Evolutionary conservation across 2,888 invertebrate species (phyloP), one percentile per base, ranked within the genome.

Genomic region (Achlya flavicornis): DNA sequence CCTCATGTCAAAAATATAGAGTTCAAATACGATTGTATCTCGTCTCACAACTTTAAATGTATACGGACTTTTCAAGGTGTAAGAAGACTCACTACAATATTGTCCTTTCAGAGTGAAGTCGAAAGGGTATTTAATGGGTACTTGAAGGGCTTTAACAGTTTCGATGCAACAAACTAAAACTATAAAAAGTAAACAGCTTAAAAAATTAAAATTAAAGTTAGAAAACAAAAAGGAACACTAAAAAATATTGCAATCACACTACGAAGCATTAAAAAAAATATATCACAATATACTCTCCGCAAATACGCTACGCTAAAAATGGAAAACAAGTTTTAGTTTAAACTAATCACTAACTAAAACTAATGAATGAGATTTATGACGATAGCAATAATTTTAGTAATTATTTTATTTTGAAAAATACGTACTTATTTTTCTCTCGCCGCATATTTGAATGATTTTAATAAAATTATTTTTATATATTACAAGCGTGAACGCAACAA

Each of bases 221-320:
- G 1, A 48, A 53, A 53, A 53, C 19, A 53, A 53, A 53, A 16
- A 10, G n/a, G 19, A 53, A 19, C 19, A 53, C 16, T 48, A 53
- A 53, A 46, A 43, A 46, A 46, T 46, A 46, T 46, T 46, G 53
- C 16, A 53, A 53, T 19, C 53, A 53, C 53, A 53, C 53, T 53
- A 19, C 3, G 53, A 53, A 53, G 53, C 53, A 53, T 53, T 48
- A 53, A 53, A 53, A 53, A n/a, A 53, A 53, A 53, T 53, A 53
- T 53, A 53, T 53, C 53, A 53, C 53, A 53, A 53, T 53, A 53
- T 53, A 53, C 53, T 53, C 53, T 53, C 19, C 53, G 53, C 53
- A n/a, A 53, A 53, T 53, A 53, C 53, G 53, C 19, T 53, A 53
- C 53, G 53, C 53, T 53, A 53, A 53, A 53, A 53, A 53, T 53